phyloP scores from a whole-genome alignment of 2,113 vertebrate genomes.

The Tursiops truncatus region DNA sequence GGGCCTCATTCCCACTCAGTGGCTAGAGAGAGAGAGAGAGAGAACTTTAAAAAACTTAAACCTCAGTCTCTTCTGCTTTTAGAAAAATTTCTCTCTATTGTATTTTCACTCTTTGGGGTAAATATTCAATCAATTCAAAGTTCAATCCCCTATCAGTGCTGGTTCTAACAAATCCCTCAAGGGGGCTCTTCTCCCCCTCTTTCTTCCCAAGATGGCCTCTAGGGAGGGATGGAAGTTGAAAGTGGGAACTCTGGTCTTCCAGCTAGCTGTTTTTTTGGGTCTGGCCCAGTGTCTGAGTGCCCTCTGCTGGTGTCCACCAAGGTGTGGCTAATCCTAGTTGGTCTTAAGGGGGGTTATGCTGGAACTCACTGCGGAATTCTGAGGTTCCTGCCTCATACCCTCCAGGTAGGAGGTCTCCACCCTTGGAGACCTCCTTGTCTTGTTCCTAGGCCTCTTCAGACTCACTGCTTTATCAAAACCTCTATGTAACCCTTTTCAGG shows the following conservation, averaged over 20 bases:
- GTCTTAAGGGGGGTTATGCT: not conserved
- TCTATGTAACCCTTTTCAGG: not conserved
- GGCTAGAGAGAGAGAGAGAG: not conserved
- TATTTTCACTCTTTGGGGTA: not conserved
- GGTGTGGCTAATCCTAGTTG: not conserved
- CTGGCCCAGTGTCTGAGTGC: not conserved
- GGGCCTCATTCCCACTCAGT: not conserved
- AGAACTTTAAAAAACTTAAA: not conserved
- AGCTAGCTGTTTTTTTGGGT: not conserved
- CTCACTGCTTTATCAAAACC: not conserved
- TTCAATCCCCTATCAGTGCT: not conserved
- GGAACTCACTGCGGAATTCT: not conserved
- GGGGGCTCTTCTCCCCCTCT: not conserved
- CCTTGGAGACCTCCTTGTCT: not conserved
- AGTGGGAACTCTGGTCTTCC: not conserved
- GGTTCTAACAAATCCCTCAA: not conserved
- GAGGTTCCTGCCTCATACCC: not conserved
- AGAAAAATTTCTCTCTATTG: not conserved
- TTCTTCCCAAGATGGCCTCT: conserved; percentile 17
- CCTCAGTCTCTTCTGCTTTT: not conserved
- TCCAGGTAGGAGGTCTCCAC: not conserved
- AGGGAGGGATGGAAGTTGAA: not conserved
- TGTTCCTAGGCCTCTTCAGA: not conserved
- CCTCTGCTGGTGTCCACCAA: not conserved
- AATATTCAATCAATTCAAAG: not conserved